phyloP scores from a whole-genome alignment of 2,113 vertebrate species.

The Bungarus multicinctus region DNA sequence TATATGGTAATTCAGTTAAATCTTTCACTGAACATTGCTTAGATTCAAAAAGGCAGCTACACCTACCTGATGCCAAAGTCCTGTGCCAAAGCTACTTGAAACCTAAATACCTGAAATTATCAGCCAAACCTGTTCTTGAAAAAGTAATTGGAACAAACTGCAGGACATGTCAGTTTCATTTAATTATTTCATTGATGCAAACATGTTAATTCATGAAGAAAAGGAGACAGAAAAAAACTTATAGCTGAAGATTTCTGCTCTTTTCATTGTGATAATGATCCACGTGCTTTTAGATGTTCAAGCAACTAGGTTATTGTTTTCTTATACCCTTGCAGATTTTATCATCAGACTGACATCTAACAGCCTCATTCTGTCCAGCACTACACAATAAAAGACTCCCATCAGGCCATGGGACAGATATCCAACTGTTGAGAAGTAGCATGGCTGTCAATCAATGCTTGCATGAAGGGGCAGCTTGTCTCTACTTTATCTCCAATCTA shows the following conservation, averaged over 20 bases:
- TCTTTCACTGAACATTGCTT: not conserved
- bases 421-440: not conserved
- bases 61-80: not conserved
- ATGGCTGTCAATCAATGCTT: slow-evolving; percentile 42
- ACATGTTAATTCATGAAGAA: rapidly evolving
- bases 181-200: not conserved
- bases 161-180: not conserved
- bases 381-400: not conserved
- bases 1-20: not conserved
- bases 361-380: not conserved
- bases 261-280: not conserved
- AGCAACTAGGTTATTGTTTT: not conserved
- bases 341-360: not conserved
- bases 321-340: not conserved
- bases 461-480: slow-evolving; percentile 23
- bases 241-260: rapidly evolving
- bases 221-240: rapidly evolving
- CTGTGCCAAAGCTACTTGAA: not conserved
- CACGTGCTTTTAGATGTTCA: not conserved
- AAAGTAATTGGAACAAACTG: not conserved
- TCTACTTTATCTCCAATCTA: slow-evolving; percentile 53
- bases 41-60: not conserved
- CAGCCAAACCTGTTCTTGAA: not conserved
- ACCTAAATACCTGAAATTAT: not conserved
- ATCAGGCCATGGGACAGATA: not conserved